phyloP scores from a whole-genome alignment of 2,113 vertebrate genomes.

The Xyrauchen texanus region DNA sequence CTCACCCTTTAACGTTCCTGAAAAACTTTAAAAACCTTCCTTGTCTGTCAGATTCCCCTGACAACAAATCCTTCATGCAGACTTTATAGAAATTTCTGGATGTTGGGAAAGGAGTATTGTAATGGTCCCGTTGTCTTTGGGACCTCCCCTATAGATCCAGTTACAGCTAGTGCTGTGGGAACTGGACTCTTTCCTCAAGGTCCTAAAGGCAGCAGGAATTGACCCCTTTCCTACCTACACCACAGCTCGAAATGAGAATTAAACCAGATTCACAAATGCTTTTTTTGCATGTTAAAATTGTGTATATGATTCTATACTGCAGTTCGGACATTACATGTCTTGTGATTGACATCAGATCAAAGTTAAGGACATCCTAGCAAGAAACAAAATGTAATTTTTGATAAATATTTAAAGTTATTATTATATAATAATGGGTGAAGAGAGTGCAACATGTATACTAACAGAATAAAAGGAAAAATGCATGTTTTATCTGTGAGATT shows the following conservation, averaged over 20 bases:
- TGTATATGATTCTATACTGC: too few relatives aligned
- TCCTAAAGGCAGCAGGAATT: constrained; percentile 44
- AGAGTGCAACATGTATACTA: too few relatives aligned
- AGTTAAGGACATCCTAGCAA: neutral
- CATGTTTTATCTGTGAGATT: neutral
- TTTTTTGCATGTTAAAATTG: neutral
- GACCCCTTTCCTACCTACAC: neutral
- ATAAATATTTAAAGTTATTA: neutral
- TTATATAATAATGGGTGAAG: neutral
- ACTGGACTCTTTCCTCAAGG: constrained; percentile 24
- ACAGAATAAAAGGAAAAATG: too few relatives aligned
- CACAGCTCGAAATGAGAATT: neutral
- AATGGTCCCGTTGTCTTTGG: constrained; percentile 48
- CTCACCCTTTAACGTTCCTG: constrained; percentile 65
- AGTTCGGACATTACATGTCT: neutral
- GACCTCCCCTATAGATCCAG: constrained; percentile 63
- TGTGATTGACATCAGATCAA: neutral
- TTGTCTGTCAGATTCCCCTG: neutral
- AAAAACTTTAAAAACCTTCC: constrained; percentile 24
- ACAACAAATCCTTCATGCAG: constrained; percentile 35
- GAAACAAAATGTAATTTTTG: neutral
- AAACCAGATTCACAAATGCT: neutral
- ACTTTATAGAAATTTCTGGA: constrained; percentile 68
- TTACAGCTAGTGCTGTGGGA: constrained; percentile 42
- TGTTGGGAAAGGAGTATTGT: constrained; percentile 58